phyloP scores from a whole-genome alignment of 2,888 invertebrate genomes.

The Eucera pruinosa region DNA sequence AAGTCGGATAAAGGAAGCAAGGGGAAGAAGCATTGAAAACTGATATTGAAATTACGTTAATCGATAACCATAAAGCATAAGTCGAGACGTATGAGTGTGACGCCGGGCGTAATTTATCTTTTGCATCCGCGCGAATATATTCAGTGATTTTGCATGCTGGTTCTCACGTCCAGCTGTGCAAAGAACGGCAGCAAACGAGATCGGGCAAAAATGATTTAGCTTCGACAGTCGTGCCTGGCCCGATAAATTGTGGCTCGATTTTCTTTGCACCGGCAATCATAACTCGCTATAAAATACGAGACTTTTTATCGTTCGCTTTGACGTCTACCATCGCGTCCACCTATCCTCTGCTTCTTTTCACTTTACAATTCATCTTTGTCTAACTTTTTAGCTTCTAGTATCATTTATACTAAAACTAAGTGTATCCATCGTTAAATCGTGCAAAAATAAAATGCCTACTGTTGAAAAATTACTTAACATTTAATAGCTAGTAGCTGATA shows the following conservation, averaged over 20 bases:
- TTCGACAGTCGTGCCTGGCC: slow-evolving; percentile 71
- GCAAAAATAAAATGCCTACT: background rate
- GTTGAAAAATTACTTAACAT: background rate
- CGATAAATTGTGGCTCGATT: slow-evolving; percentile 78
- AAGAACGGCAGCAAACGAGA: slow-evolving; percentile 72
- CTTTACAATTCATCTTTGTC: background rate
- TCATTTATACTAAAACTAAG: background rate
- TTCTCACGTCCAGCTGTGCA: slow-evolving; percentile 71
- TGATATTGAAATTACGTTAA: slow-evolving; percentile 66
- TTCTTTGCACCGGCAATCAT: slow-evolving; percentile 77
- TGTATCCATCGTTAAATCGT: background rate
- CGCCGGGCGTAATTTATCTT: slow-evolving; percentile 64
- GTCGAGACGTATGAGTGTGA: slow-evolving; percentile 46
- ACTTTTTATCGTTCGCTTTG: slow-evolving; percentile 65
- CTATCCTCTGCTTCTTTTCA: background rate
- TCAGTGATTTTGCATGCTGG: slow-evolving; percentile 67
- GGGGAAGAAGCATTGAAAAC: slow-evolving; percentile 24
- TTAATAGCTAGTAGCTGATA: too few species aligned
- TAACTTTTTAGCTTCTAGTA: background rate
- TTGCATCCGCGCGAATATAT: slow-evolving; percentile 65
- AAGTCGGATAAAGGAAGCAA: background rate
- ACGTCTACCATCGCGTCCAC: slow-evolving; percentile 30
- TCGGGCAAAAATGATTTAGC: slow-evolving; percentile 79
- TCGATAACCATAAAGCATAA: slow-evolving; percentile 64
- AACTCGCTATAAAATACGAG: slow-evolving; percentile 80